A percentile compares a stretch with the other conserved stretches of the same genome.
Conservation (phyloP, 2,888 invertebrate genomes). For the Gymnocheta viridis region DNA sequence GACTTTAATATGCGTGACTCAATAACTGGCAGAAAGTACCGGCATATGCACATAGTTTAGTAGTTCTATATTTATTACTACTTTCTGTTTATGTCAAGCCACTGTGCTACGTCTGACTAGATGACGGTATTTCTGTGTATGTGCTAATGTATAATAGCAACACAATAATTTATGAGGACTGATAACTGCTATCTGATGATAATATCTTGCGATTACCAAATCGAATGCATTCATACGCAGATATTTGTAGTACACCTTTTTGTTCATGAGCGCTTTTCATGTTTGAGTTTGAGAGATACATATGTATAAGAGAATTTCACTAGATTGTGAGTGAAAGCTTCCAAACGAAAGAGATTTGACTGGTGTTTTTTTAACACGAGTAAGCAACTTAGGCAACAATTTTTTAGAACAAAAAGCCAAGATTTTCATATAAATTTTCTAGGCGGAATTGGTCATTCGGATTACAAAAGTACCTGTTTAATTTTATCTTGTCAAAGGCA, state of each 20-base stretch:
- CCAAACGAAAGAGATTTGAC: too few species aligned
- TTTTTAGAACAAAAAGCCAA: not conserved
- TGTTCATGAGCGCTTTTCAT: not conserved
- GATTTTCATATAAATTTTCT: too few species aligned
- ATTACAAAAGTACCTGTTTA: too few species aligned
- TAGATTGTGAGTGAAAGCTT: not conserved
- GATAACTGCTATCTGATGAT: slow-evolving; percentile 67
- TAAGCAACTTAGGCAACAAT: not conserved
- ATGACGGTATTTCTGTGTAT: not conserved
- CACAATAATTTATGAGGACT: slow-evolving; percentile 58
- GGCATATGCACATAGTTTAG: too few species aligned
- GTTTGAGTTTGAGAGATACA: too few species aligned
- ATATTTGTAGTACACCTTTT: slow-evolving; percentile 39
- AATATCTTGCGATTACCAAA: slow-evolving; percentile 62
- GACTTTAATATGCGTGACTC: too few species aligned
- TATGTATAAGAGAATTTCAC: slow-evolving; percentile 6
- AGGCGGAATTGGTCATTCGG: too few species aligned
- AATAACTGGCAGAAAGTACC: too few species aligned
- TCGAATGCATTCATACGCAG: slow-evolving; percentile 54
- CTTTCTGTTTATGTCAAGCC: not conserved
- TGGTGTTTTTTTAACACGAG: not conserved
- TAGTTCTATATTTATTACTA: too few species aligned
- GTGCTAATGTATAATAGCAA: slow-evolving; percentile 40
- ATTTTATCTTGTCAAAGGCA: too few species aligned
- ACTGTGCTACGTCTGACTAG: not conserved